Conservation (phyloP, 2,888 invertebrate species). For the Phyllotreta striolata region DNA sequence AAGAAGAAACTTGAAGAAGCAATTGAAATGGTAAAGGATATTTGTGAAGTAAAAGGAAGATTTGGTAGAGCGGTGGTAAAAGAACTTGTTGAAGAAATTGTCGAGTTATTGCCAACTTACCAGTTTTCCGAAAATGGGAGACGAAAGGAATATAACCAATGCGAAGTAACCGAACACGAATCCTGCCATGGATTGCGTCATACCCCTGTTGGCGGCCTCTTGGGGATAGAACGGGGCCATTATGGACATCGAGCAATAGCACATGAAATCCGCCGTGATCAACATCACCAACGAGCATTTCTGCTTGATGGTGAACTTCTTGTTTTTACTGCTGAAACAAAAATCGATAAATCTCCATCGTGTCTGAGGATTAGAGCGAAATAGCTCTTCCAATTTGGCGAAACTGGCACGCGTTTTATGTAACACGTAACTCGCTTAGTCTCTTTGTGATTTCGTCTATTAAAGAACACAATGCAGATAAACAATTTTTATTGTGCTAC, state of each 20-base stretch:
- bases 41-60: no score
- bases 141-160: slow-evolving; percentile 74
- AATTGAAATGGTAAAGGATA: neutral
- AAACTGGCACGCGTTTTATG: neutral
- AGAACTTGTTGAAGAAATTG: no score
- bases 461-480: slow-evolving; percentile 3
- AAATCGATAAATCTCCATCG: neutral
- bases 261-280: slow-evolving; percentile 75
- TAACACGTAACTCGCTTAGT: neutral
- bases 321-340: slow-evolving; percentile 60
- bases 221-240: slow-evolving; percentile 81
- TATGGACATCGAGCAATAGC: slow-evolving; percentile 79
- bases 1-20: neutral
- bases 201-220: slow-evolving; percentile 76
- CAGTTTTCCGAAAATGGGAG: slow-evolving; percentile 77
- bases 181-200: slow-evolving; percentile 73
- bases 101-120: no score
- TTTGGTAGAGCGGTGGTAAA: no score
- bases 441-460: neutral
- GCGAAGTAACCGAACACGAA: slow-evolving; percentile 82
- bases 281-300: slow-evolving; percentile 68
- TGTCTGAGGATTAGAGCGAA: neutral
- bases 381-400: no score
- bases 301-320: slow-evolving; percentile 65
- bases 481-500: neutral